Evolutionary conservation across 35 echinoderm and acorn worm genomes (phyloP).

Genomic region (Apostichopus parvimensis): DNA sequence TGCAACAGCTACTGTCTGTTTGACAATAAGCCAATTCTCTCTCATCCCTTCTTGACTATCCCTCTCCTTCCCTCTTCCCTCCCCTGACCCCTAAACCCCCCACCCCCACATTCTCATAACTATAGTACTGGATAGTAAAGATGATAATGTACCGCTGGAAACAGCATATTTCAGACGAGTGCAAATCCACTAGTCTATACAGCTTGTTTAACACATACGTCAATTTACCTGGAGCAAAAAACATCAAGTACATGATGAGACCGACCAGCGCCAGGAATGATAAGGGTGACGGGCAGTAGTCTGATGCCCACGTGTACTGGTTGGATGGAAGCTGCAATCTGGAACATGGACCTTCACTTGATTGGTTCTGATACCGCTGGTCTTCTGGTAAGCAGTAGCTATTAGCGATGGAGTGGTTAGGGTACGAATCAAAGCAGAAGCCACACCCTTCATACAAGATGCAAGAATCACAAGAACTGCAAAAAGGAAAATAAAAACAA

Average conservation of each 20-base stretch:
- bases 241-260: constrained; percentile 82
- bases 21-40: too few species aligned
- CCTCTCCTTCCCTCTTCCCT: too few species aligned
- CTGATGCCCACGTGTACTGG: constrained; percentile 62
- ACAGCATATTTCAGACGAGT: too few species aligned
- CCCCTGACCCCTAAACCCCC: too few species aligned
- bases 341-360: constrained; percentile 60
- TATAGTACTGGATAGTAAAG: too few species aligned
- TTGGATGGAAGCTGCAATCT: background rate
- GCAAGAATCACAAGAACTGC: constrained; percentile 81
- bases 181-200: too few species aligned
- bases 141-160: too few species aligned
- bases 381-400: constrained; percentile 68
- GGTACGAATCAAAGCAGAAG: constrained; percentile 75
- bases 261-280: constrained; percentile 75
- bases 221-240: constrained; percentile 81
- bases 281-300: constrained; percentile 81
- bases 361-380: constrained; percentile 20
- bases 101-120: too few species aligned
- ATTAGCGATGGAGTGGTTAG: constrained; percentile 50
- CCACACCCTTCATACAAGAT: constrained; percentile 80
- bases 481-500: background rate
- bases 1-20: too few species aligned
- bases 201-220: too few species aligned
- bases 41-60: too few species aligned